phyloP scores from a whole-genome alignment of 2,888 invertebrate species.

The Cotesia congregata region DNA sequence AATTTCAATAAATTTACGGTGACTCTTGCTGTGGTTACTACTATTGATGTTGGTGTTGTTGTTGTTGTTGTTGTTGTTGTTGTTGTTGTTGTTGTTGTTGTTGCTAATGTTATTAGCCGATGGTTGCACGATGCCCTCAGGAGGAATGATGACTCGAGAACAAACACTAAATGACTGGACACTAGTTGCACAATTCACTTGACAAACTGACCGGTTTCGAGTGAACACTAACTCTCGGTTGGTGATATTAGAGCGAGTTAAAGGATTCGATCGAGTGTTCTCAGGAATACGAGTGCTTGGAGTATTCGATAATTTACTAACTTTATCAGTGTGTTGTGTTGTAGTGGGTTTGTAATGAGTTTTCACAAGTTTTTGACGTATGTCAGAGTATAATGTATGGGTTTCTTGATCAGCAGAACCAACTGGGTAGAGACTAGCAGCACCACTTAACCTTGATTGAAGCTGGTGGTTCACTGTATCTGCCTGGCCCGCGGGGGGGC shows the following conservation, averaged over 20 bases:
- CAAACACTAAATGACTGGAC: conserved; percentile 34
- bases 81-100: conserved; percentile 25
- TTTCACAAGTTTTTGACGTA: neutral
- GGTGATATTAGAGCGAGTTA: conserved; percentile 3
- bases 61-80: neutral
- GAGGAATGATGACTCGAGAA: conserved; percentile 44
- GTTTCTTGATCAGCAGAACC: neutral
- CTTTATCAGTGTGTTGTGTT: neutral
- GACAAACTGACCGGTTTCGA: neutral
- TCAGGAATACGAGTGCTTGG: neutral
- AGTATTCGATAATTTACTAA: neutral
- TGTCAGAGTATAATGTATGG: neutral
- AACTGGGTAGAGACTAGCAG: conserved; percentile 10
- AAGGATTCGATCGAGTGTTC: neutral
- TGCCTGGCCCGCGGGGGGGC: conserved; percentile 63
- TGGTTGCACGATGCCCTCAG: conserved; percentile 34
- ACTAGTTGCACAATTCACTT: conserved; percentile 24
- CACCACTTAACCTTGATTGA: conserved; percentile 40
- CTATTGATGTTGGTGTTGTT: neutral
- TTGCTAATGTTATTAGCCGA: conserved; percentile 10
- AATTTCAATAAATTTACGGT: conserved; percentile 51
- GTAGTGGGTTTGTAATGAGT: neutral
- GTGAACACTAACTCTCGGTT: conserved; percentile 3
- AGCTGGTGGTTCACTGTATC: conserved; percentile 53
- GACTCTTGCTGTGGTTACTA: conserved; percentile 34